Conservation (phyloP, 2,797 vertebrate genomes). For the Zenarchopterus dispar region DNA sequence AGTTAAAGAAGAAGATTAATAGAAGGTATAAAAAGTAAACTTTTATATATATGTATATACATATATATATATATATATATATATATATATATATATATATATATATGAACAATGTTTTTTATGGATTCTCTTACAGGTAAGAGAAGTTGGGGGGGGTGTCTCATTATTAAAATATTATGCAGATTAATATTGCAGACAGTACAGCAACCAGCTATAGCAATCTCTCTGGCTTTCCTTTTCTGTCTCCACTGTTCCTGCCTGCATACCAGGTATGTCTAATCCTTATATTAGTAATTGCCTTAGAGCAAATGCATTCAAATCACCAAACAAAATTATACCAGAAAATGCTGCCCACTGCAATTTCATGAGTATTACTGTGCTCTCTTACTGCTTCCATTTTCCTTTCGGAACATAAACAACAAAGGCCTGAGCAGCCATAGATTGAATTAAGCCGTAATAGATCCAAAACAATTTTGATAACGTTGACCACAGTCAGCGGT, state of each 20-base stretch:
- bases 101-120: background rate
- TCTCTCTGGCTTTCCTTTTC: slow-evolving; percentile 25
- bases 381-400: slow-evolving; percentile 55
- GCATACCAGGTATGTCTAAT: slow-evolving; percentile 75
- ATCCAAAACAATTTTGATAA: slow-evolving; percentile 75
- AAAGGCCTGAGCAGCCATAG: slow-evolving; percentile 46
- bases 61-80: no score
- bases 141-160: background rate
- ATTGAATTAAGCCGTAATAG: slow-evolving; percentile 74
- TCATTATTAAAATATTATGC: slow-evolving; percentile 45
- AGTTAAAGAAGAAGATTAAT: background rate
- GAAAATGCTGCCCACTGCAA: slow-evolving; percentile 76
- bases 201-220: slow-evolving; percentile 24
- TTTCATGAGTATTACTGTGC: slow-evolving; percentile 67
- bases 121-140: slow-evolving; percentile 16
- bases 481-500: slow-evolving; percentile 68
- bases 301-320: slow-evolving; percentile 77
- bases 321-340: slow-evolving; percentile 72
- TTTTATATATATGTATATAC: no score
- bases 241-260: slow-evolving; percentile 38
- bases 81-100: no score
- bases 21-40: slow-evolving; percentile 1
- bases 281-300: slow-evolving; percentile 78
- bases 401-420: slow-evolving; percentile 65
- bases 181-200: slow-evolving; percentile 29